These are phyloP conservation scores for Pachymerium ferrugineum DNA, from an alignment of 2,888 invertebrate species.

Conservation along the genomic window DNA sequence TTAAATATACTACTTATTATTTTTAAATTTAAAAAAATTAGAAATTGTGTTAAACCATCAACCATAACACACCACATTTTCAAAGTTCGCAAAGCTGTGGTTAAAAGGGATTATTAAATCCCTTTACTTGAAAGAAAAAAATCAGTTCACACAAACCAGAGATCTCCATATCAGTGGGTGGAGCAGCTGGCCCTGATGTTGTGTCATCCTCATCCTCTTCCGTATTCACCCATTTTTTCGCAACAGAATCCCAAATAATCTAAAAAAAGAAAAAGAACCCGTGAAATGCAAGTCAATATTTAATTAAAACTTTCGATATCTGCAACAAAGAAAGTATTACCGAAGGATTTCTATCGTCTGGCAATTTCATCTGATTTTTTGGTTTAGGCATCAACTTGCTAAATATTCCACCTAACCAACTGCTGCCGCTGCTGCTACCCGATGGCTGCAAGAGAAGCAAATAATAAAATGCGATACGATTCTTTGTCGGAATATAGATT, in stretches of 20 bases:
- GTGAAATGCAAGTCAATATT: no score
- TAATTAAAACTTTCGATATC: neutral
- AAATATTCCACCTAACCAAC: constrained; percentile 84
- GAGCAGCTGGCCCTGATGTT: constrained; percentile 57
- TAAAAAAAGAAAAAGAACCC: no score
- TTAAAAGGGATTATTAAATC: no score
- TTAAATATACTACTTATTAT: no score
- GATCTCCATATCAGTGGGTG: constrained; percentile 62
- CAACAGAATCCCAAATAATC: constrained; percentile 91
- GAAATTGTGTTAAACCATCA: no score
- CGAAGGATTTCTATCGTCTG: constrained; percentile 87
- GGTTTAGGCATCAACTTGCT: constrained; percentile 73
- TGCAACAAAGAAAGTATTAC: constrained; percentile 53
- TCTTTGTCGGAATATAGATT: no score
- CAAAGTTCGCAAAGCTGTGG: no score
- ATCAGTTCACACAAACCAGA: neutral
- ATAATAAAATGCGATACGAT: no score
- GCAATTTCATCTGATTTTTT: constrained; percentile 92
- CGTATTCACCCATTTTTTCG: constrained; percentile 78
- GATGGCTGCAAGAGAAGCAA: neutral
- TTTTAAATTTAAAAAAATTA: no score
- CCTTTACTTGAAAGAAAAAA: no score
- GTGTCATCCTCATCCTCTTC: constrained; percentile 63
- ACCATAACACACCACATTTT: no score
- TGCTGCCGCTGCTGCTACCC: constrained; percentile 39